Conservation (phyloP, 2,113 vertebrate genomes). For the Machaerirhynchus nigripectus region DNA sequence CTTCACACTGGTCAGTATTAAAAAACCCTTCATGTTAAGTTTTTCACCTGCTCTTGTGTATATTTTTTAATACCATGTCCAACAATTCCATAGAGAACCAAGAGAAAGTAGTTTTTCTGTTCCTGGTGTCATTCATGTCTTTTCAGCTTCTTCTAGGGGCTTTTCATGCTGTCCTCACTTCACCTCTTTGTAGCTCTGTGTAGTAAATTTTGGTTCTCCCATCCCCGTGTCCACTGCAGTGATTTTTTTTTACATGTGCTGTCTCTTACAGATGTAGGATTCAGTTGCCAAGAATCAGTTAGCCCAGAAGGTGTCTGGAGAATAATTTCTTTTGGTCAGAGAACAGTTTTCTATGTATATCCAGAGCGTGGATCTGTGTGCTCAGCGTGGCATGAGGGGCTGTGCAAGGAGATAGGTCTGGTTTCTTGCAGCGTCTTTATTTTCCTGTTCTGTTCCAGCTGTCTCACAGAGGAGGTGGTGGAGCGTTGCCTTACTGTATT, state of each 20-base stretch:
- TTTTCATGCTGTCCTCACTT: background rate
- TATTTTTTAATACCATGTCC: background rate
- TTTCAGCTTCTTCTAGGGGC: background rate
- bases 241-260: background rate
- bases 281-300: background rate
- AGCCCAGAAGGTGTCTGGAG: background rate
- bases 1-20: background rate
- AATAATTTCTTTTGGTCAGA: background rate
- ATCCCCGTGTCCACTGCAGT: rapidly evolving
- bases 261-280: background rate
- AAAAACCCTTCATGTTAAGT: background rate
- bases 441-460: background rate
- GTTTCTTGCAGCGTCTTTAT: background rate
- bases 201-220: background rate
- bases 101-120: background rate
- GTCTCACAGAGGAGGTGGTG: background rate
- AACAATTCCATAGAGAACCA: background rate
- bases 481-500: background rate
- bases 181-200: background rate
- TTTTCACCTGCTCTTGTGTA: background rate
- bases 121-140: background rate
- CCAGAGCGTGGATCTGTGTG: background rate
- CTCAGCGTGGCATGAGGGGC: rapidly evolving
- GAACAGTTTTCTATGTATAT: background rate
- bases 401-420: background rate